These are phyloP conservation scores for Pseudopodoces humilis DNA, from an alignment of 2,113 vertebrate species.

Conservation along the genomic window DNA sequence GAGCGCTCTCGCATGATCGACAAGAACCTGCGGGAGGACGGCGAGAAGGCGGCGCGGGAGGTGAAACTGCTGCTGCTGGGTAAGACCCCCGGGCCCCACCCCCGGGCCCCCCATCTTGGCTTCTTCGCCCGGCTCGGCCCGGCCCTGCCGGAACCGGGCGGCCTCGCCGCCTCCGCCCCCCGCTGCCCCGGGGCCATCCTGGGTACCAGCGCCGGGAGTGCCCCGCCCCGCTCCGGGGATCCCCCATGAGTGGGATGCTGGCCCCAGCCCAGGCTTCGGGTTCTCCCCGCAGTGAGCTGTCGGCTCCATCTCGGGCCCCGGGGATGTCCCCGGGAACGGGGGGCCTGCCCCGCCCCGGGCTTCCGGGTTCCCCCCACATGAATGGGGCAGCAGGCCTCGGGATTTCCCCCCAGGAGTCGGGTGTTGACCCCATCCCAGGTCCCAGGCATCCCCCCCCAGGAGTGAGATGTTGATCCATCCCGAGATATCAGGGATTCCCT, in stretches of 20 bases:
- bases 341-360: background rate
- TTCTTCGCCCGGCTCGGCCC: background rate
- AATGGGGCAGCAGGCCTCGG: background rate
- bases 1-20: slow-evolving; percentile 97
- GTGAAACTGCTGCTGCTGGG: slow-evolving; percentile 92
- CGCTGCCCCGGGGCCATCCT: background rate
- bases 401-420: background rate
- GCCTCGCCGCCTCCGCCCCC: background rate
- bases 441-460: rapidly evolving
- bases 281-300: rapidly evolving
- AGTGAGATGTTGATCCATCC: background rate
- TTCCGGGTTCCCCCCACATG: background rate
- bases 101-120: background rate
- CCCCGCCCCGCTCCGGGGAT: background rate
- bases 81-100: slow-evolving; percentile 59
- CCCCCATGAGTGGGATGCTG: background rate
- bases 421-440: background rate
- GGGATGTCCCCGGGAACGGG: background rate
- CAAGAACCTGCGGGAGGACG: slow-evolving; percentile 93
- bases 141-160: background rate
- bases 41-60: slow-evolving; percentile 93
- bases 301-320: background rate
- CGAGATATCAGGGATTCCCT: background rate
- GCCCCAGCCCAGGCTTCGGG: background rate
- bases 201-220: background rate